Conservation (phyloP, 2,113 vertebrate species). For the Lycaon pictus region DNA sequence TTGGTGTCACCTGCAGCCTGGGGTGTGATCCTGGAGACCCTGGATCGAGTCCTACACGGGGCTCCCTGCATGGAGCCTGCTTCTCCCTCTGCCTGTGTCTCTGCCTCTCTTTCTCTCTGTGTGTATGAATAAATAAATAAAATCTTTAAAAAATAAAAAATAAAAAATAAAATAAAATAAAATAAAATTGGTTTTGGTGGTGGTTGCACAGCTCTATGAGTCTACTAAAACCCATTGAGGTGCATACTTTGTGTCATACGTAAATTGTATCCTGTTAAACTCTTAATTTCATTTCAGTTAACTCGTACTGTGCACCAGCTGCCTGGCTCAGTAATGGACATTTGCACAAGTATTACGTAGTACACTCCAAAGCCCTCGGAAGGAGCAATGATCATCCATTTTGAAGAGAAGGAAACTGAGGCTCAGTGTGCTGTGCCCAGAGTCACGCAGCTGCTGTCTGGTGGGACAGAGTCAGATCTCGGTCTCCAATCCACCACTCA, state of each 20-base stretch:
- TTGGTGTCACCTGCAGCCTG: too few species aligned
- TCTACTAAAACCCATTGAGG: not conserved
- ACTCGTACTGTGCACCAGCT: not conserved
- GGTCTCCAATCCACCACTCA: not conserved
- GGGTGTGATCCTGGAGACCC: too few species aligned
- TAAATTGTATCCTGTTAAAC: too few species aligned
- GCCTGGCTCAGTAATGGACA: not conserved
- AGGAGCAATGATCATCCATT: not conserved
- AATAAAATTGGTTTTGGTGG: not conserved
- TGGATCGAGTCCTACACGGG: too few species aligned
- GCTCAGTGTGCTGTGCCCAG: not conserved
- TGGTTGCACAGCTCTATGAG: not conserved
- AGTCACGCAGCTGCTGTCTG: not conserved
- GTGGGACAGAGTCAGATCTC: not conserved
- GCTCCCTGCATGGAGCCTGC: too few species aligned
- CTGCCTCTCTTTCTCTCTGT: too few species aligned
- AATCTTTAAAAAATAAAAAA: too few species aligned
- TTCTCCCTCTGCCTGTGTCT: too few species aligned
- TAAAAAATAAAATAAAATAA: too few species aligned
- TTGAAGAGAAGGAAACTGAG: conserved; percentile 9
- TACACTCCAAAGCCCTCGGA: not conserved
- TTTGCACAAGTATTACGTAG: not conserved
- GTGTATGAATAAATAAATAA: too few species aligned
- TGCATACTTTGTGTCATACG: not conserved
- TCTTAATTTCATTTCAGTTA: not conserved